Percentiles rank a stretch among this genome's conserved stretches.
These are phyloP conservation scores for Gephyroberyx darwinii DNA, from an alignment of 2,797 vertebrate species.

Conservation along the genomic window DNA sequence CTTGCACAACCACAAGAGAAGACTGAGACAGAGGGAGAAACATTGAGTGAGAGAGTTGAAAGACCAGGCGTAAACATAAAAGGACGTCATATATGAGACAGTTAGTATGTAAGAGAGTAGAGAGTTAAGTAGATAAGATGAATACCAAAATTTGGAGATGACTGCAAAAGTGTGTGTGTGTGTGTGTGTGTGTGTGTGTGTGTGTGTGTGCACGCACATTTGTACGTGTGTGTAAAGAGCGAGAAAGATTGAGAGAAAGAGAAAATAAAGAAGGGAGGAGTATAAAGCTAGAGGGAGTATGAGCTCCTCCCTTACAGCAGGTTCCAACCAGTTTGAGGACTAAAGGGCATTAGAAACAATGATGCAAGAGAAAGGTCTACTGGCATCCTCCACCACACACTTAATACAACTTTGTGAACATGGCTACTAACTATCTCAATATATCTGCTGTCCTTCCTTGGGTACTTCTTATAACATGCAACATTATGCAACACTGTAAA, in stretches of 20 bases:
- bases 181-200: slow-evolving; percentile 15
- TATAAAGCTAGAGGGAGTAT: slow-evolving; percentile 64
- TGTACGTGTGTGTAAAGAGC: slow-evolving; percentile 32
- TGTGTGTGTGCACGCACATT: slow-evolving; percentile 8
- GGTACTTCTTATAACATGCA: slow-evolving; percentile 13
- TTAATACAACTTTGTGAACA: slow-evolving; percentile 37
- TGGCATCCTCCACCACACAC: slow-evolving; percentile 70
- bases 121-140: slow-evolving; percentile 30
- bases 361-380: slow-evolving; percentile 79
- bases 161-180: neutral
- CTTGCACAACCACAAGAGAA: slow-evolving; percentile 66
- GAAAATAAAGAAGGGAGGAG: slow-evolving; percentile 56
- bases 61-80: slow-evolving; percentile 36
- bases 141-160: slow-evolving; percentile 29
- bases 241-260: slow-evolving; percentile 47
- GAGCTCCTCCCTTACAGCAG: slow-evolving; percentile 80
- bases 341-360: slow-evolving; percentile 80
- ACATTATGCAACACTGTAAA: neutral
- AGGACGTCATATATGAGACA: slow-evolving; percentile 12
- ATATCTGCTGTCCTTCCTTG: neutral
- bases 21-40: slow-evolving; percentile 26
- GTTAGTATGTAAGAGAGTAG: slow-evolving; percentile 3
- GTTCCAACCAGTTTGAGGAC: slow-evolving; percentile 84
- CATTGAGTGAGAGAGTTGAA: slow-evolving; percentile 28
- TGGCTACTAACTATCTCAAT: slow-evolving; percentile 45